Conservation (phyloP, 2,797 vertebrate genomes). For the Hybognathus amarus region DNA sequence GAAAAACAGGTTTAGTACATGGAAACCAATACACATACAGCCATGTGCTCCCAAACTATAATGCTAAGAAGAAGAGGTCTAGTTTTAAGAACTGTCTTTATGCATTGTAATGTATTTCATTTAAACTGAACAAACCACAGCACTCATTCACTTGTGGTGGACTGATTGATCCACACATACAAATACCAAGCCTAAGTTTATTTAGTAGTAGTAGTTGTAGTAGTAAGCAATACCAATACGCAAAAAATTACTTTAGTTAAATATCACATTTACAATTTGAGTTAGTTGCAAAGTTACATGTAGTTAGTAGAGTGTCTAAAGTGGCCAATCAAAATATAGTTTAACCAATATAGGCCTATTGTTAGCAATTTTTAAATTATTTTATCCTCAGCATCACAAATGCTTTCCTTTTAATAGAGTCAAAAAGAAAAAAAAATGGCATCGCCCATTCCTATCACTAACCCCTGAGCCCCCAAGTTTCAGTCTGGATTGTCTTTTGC, state of each 20-base stretch:
- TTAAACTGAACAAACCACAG: not conserved
- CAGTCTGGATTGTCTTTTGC: conserved; percentile 40
- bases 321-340: not conserved
- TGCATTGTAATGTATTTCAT: not conserved
- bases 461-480: not conserved
- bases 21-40: not conserved
- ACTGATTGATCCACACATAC: not conserved
- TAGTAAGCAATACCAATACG: too few relatives aligned
- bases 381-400: not conserved
- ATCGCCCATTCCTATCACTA: not conserved
- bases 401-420: not conserved
- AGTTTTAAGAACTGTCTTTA: not conserved
- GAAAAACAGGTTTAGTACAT: not conserved
- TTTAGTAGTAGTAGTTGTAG: not conserved
- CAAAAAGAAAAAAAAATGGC: not conserved
- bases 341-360: not conserved
- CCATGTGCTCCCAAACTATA: not conserved
- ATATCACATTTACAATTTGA: too few relatives aligned
- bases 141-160: not conserved
- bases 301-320: not conserved
- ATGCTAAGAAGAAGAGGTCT: not conserved
- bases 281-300: not conserved
- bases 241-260: too few relatives aligned
- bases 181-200: not conserved
- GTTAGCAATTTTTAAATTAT: not conserved